Percentiles rank a stretch among this genome's conserved stretches.
Conservation (phyloP, 2,888 invertebrate genomes). For the Lepidochrysops patricia region DNA sequence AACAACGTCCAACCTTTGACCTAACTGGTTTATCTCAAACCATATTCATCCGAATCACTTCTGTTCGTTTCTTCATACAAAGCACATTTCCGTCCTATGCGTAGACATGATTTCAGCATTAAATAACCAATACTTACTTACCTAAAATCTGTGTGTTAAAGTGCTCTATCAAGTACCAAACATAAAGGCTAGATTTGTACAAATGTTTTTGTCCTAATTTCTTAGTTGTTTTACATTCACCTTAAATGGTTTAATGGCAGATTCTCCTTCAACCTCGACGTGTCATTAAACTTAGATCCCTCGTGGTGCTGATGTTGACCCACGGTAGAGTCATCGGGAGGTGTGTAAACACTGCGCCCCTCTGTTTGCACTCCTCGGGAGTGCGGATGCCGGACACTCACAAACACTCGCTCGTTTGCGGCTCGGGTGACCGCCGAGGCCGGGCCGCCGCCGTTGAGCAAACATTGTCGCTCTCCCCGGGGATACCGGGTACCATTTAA, state of each 20-base stretch:
- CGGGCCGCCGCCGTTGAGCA: neutral
- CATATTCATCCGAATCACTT: no score
- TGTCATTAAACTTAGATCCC: no score
- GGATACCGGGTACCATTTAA: neutral
- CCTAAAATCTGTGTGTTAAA: no score
- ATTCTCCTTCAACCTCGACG: neutral
- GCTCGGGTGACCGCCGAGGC: neutral
- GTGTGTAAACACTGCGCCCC: neutral
- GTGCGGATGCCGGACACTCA: no score
- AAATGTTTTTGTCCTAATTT: no score
- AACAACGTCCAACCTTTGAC: neutral
- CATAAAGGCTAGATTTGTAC: neutral
- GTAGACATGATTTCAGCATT: no score
- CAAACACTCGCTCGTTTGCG: neutral
- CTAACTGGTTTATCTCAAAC: no score
- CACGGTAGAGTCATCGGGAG: neutral
- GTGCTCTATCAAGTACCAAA: no score
- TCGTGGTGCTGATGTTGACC: neutral
- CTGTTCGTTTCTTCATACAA: no score
- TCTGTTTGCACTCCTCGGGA: conserved; percentile 1
- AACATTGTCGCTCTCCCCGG: neutral
- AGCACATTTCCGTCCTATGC: no score
- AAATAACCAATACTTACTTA: no score
- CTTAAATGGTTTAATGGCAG: neutral
- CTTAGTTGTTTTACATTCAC: neutral